Percentiles rank a stretch among this genome's conserved stretches.
These are phyloP conservation scores for Antheraea pernyi DNA, from an alignment of 1,140 invertebrate genomes.

Conservation along the genomic window DNA sequence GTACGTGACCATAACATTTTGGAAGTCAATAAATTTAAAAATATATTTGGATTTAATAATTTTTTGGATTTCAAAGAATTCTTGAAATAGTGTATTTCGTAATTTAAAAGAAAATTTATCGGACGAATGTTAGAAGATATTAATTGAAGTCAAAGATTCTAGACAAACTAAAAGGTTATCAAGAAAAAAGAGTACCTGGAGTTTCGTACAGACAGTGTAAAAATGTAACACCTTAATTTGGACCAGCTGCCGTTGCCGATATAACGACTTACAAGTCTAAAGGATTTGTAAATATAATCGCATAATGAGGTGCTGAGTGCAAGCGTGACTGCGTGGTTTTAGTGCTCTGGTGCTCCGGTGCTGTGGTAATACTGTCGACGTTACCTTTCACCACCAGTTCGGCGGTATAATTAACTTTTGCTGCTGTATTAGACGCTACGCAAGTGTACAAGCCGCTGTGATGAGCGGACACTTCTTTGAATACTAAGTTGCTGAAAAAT, in stretches of 20 bases:
- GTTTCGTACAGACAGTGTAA: no score
- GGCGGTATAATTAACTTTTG: constrained; percentile 91
- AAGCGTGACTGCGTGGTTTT: constrained; percentile 42
- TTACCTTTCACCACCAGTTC: constrained; percentile 92
- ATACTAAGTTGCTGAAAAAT: constrained; percentile 90
- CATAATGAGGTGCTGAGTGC: constrained; percentile 37
- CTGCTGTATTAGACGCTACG: constrained; percentile 91
- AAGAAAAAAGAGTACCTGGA: no score
- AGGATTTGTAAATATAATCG: background rate
- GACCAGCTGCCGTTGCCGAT: background rate
- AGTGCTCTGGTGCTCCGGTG: constrained; percentile 31
- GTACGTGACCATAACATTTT: no score
- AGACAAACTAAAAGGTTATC: no score
- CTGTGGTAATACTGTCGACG: constrained; percentile 8
- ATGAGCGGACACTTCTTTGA: constrained; percentile 87
- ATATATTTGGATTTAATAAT: no score
- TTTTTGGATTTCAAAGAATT: no score
- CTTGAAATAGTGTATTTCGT: no score
- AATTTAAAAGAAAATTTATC: no score
- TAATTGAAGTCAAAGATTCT: no score
- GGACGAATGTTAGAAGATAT: no score
- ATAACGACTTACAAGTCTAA: background rate
- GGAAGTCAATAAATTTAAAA: no score
- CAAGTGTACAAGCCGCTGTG: constrained; percentile 96
- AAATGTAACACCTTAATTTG: no score